Evolutionary conservation across 64 coral and sea anemone genomes (phyloP).

Genomic region (Orbicella faveolata): DNA sequence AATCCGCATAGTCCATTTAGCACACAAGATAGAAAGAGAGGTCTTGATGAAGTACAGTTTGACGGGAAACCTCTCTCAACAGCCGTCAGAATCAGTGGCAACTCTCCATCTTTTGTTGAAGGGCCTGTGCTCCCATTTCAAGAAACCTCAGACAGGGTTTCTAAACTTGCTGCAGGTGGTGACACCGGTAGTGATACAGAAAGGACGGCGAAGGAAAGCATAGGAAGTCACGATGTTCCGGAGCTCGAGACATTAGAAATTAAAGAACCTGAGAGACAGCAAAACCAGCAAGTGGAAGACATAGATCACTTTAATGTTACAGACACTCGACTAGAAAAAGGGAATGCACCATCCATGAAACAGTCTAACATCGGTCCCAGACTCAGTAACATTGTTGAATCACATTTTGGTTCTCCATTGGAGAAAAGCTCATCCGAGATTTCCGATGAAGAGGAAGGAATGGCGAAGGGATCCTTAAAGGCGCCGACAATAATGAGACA

Average conservation of each 20-base stretch:
- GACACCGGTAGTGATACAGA: neutral
- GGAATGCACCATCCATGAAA: neutral
- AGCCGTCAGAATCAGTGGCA: too few relatives aligned
- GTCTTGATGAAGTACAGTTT: neutral
- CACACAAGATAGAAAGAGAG: neutral
- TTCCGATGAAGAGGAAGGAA: conserved; percentile 18
- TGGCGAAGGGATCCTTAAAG: neutral
- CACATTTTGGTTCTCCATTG: neutral
- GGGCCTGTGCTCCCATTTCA: neutral
- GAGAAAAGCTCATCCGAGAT: neutral
- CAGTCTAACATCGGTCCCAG: neutral
- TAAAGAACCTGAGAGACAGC: neutral
- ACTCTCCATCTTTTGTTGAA: neutral
- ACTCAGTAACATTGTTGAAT: neutral
- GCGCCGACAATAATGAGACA: conserved; percentile 40
- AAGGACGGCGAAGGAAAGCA: neutral
- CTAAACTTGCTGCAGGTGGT: neutral
- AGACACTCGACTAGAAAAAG: neutral
- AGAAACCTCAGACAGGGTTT: neutral
- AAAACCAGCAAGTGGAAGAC: too few relatives aligned
- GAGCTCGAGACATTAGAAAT: neutral
- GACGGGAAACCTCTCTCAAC: neutral
- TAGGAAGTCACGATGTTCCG: neutral
- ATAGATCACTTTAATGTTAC: neutral
- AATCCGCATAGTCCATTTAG: neutral